Conservation (phyloP, 2,888 invertebrate species). For the Glyphotaelius pellucidus region DNA sequence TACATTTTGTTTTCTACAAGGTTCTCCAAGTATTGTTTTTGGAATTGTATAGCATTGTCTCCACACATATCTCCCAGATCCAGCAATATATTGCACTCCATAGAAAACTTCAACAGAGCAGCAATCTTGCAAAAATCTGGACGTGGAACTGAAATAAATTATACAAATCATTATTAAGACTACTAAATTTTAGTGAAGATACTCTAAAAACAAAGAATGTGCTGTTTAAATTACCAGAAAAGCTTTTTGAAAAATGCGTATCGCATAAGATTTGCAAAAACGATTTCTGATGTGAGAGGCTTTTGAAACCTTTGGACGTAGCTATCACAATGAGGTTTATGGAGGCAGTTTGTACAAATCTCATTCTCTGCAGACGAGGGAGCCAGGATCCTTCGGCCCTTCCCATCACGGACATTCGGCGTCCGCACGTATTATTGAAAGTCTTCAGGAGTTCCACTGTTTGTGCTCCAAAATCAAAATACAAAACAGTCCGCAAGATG, state of each 20-base stretch:
- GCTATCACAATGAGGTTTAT: constrained; percentile 80
- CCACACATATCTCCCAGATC: constrained; percentile 75
- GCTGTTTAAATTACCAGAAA: constrained; percentile 70
- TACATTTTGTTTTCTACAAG: constrained; percentile 77
- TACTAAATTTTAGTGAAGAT: neutral
- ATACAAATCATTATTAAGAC: neutral
- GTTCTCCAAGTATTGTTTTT: constrained; percentile 77
- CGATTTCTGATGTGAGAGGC: constrained; percentile 80
- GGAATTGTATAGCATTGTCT: constrained; percentile 73
- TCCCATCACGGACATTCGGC: constrained; percentile 73
- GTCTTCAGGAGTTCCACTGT: constrained; percentile 71
- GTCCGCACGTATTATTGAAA: constrained; percentile 72
- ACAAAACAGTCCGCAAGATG: constrained; percentile 76
- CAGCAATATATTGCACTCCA: constrained; percentile 76
- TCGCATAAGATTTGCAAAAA: constrained; percentile 79
- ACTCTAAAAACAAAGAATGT: neutral
- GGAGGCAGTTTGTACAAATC: constrained; percentile 78
- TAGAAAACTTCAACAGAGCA: constrained; percentile 79
- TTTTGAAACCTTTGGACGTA: constrained; percentile 80
- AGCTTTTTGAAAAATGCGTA: constrained; percentile 78
- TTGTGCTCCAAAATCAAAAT: constrained; percentile 74
- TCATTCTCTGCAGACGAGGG: constrained; percentile 75
- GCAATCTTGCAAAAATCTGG: constrained; percentile 73
- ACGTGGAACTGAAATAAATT: constrained; percentile 71
- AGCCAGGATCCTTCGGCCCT: constrained; percentile 68